A percentile compares a stretch with the other conserved stretches of the same genome.
Evolutionary conservation across 64 coral and sea anemone genomes (phyloP).

Genomic region (Pocillopora damicornis): DNA sequence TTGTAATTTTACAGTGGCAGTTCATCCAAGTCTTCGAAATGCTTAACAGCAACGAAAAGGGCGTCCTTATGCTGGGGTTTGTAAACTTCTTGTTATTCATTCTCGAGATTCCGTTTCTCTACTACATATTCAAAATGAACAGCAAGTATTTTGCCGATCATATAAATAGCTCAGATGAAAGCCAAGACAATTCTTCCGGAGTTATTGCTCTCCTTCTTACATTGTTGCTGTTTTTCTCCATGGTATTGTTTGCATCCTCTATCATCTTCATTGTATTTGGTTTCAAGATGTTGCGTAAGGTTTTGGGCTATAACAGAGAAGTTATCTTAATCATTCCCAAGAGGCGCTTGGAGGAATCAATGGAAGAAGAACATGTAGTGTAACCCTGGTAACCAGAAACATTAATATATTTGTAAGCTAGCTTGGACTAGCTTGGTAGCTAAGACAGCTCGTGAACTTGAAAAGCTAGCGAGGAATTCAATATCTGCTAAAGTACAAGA

Average conservation of each 20-base stretch:
- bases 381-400: background rate
- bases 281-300: conserved; percentile 49
- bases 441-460: no score
- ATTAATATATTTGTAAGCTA: no score
- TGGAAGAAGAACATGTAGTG: background rate
- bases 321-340: conserved; percentile 54
- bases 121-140: conserved; percentile 50
- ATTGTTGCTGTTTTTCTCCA: conserved; percentile 41
- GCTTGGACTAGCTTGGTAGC: no score
- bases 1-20: conserved; percentile 44
- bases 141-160: conserved; percentile 27
- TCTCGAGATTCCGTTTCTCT: conserved; percentile 53
- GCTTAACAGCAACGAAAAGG: conserved; percentile 51
- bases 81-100: conserved; percentile 58
- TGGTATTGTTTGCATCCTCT: conserved; percentile 50
- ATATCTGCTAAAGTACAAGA: no score
- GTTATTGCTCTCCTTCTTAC: conserved; percentile 40
- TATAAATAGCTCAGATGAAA: background rate
- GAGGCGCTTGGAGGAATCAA: background rate
- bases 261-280: conserved; percentile 46
- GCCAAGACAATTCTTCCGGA: background rate
- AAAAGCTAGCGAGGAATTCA: no score
- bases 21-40: conserved; percentile 18
- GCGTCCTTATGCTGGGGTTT: conserved; percentile 49
- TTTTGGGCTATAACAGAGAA: conserved; percentile 53